A percentile compares a stretch with the other conserved stretches of the same genome.
Conservation (phyloP, 1,140 invertebrate genomes). For the Magallana gigas region DNA sequence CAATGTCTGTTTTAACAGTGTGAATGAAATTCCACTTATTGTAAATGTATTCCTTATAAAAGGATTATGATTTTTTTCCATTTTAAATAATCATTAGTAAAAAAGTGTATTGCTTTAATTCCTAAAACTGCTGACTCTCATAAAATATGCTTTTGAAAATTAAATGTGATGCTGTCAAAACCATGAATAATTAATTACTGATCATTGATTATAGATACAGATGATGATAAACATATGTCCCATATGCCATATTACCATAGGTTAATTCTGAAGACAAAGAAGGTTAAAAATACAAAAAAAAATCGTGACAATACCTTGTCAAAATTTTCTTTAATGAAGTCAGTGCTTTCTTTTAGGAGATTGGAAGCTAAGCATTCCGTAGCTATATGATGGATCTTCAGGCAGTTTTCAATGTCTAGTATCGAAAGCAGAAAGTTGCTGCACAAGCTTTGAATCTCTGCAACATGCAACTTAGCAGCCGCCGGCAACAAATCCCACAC, state of each 20-base stretch:
- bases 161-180: background rate
- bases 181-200: too few species aligned
- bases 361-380: constrained; percentile 56
- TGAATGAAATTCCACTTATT: too few species aligned
- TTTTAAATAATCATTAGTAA: too few species aligned
- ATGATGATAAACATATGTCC: background rate
- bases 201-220: too few species aligned
- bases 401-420: constrained; percentile 61
- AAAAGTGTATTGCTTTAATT: background rate
- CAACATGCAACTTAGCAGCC: constrained; percentile 60
- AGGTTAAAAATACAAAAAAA: background rate
- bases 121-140: background rate
- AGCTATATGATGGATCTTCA: constrained; percentile 58
- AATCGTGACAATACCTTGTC: constrained; percentile 59
- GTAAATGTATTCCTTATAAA: too few species aligned
- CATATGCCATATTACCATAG: too few species aligned
- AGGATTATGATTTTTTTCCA: too few species aligned
- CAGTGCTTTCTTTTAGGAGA: constrained; percentile 54
- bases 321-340: constrained; percentile 64
- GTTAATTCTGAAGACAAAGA: background rate
- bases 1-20: too few species aligned
- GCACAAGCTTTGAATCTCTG: constrained; percentile 65
- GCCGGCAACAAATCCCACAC: constrained; percentile 66
- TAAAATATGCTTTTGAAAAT: background rate
- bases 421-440: constrained; percentile 62